Percentiles rank a stretch among this genome's conserved stretches.
phyloP scores from a whole-genome alignment of 1,140 invertebrate genomes.

The Frieseomelitta varia region DNA sequence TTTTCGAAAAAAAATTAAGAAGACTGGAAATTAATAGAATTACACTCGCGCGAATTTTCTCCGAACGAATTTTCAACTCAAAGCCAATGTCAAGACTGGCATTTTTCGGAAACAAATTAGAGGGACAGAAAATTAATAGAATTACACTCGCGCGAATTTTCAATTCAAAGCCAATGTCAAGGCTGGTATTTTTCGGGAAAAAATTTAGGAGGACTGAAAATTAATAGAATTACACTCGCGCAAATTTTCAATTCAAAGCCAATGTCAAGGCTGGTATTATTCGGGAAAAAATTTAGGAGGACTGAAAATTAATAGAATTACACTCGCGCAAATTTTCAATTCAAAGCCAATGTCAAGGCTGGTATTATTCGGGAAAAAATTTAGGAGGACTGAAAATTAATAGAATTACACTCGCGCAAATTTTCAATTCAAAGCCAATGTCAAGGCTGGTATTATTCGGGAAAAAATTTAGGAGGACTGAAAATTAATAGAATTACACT shows the following conservation, averaged over 20 bases:
- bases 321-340: background rate
- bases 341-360: conserved; percentile 14
- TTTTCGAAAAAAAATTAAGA: background rate
- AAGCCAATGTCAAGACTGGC: conserved; percentile 14
- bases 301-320: too few species aligned
- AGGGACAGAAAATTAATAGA: too few species aligned
- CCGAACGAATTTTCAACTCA: background rate
- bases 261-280: conserved; percentile 6
- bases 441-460: background rate
- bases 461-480: background rate
- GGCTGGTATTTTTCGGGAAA: background rate
- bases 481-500: too few species aligned
- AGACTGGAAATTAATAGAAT: background rate
- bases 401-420: too few species aligned
- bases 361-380: background rate
- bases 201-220: background rate
- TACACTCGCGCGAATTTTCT: background rate
- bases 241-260: background rate
- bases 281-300: background rate
- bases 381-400: too few species aligned
- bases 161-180: conserved; percentile 6
- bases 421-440: conserved; percentile 5
- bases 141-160: background rate
- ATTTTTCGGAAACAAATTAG: background rate
- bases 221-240: too few species aligned